A percentile compares a stretch with the other conserved stretches of the same genome.
These are phyloP conservation scores for Labroides dimidiatus DNA, from an alignment of 2,797 vertebrate genomes.

Conservation along the genomic window DNA sequence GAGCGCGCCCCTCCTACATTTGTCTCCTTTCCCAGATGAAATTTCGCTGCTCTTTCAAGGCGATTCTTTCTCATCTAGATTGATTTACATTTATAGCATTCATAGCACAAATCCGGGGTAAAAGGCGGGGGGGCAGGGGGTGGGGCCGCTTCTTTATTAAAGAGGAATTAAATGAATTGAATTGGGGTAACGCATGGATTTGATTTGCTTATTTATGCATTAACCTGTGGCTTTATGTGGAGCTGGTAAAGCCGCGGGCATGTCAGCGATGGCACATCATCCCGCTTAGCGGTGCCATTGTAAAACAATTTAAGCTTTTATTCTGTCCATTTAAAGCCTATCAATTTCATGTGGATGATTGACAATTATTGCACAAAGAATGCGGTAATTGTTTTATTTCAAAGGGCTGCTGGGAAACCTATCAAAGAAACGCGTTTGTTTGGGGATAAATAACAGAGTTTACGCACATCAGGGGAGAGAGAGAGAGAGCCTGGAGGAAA, in stretches of 20 bases:
- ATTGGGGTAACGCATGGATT: conserved; percentile 90
- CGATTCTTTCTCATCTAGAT: conserved; percentile 89
- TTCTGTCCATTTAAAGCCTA: conserved; percentile 81
- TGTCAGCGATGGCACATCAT: conserved; percentile 77
- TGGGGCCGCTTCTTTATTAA: conserved; percentile 86
- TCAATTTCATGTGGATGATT: conserved; percentile 83
- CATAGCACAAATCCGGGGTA: conserved; percentile 84
- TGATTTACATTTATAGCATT: conserved; percentile 93
- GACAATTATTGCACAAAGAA: conserved; percentile 85
- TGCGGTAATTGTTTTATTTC: conserved; percentile 78
- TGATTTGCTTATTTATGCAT: conserved; percentile 89
- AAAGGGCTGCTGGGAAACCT: conserved; percentile 75
- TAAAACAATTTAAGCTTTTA: conserved; percentile 77
- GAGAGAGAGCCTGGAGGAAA: neutral
- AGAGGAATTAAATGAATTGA: conserved; percentile 91
- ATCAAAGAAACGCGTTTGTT: conserved; percentile 70
- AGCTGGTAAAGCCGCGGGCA: conserved; percentile 80
- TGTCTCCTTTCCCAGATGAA: conserved; percentile 82
- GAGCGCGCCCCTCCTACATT: conserved; percentile 76
- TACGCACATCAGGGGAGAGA: conserved; percentile 34
- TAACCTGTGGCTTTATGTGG: conserved; percentile 82
- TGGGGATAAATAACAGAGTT: conserved; percentile 54
- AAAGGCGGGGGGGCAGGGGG: conserved; percentile 77
- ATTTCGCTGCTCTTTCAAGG: conserved; percentile 85
- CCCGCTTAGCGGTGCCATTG: conserved; percentile 77